These are phyloP conservation scores for Caligus rogercresseyi DNA, from an alignment of 1,140 invertebrate species.

Conservation along the genomic window DNA sequence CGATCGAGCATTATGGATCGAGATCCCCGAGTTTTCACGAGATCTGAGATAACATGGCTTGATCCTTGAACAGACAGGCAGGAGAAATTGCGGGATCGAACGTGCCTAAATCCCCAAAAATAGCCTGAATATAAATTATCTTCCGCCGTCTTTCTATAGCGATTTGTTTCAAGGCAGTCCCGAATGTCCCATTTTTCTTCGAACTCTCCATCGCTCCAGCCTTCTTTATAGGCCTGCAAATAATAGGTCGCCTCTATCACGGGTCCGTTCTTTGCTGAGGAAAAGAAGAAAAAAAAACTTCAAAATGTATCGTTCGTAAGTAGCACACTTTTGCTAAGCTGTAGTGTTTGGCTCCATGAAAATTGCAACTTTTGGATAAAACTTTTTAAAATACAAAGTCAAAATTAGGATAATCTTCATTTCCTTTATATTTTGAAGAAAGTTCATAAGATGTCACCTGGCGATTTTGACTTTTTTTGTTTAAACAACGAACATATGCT, in stretches of 20 bases:
- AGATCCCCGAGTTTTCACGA: slow-evolving; percentile 23
- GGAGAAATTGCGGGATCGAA: slow-evolving; percentile 36
- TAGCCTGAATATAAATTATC: slow-evolving; percentile 29
- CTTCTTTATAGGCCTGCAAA: slow-evolving; percentile 66
- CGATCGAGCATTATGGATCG: slow-evolving; percentile 59
- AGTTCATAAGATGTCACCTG: no score
- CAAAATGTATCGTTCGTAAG: background rate
- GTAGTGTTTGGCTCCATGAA: no score
- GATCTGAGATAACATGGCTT: slow-evolving; percentile 37
- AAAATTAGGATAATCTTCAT: no score
- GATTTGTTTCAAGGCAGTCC: slow-evolving; percentile 30
- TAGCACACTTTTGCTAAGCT: no score
- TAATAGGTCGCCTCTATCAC: slow-evolving; percentile 55
- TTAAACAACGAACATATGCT: no score
- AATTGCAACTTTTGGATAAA: no score
- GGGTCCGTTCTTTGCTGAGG: slow-evolving; percentile 6
- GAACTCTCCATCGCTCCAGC: slow-evolving; percentile 60
- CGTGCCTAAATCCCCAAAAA: slow-evolving; percentile 45
- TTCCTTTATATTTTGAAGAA: no score
- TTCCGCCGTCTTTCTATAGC: slow-evolving; percentile 24
- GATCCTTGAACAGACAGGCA: slow-evolving; percentile 72
- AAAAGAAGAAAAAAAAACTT: background rate
- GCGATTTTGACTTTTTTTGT: no score
- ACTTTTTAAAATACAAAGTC: no score
- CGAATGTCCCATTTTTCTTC: slow-evolving; percentile 55